Evolutionary conservation across 2,888 invertebrate species (phyloP).

Genomic region (Thecocarcelia acutangulata): DNA sequence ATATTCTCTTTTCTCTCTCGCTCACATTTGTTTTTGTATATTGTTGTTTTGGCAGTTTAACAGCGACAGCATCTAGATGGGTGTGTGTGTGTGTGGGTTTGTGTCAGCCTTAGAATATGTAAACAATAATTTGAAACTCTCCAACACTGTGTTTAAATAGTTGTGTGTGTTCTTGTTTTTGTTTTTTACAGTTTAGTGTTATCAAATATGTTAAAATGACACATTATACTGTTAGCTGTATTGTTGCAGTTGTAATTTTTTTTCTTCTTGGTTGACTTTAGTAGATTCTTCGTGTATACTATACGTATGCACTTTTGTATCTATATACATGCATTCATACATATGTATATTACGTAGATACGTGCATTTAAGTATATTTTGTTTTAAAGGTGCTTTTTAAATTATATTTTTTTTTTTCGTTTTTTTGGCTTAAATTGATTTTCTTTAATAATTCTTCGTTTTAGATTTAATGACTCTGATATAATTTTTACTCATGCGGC

Average conservation of each 20-base stretch:
- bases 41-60: conserved; percentile 40
- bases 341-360: no score
- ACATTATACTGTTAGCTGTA: conserved; percentile 57
- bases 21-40: conserved; percentile 7
- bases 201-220: conserved; percentile 41
- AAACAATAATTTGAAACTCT: conserved; percentile 32
- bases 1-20: not conserved
- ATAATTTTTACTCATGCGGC: not conserved
- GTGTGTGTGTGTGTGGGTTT: not conserved
- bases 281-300: conserved; percentile 25
- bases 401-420: conserved; percentile 14
- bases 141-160: conserved; percentile 19
- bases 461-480: no score
- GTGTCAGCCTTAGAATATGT: not conserved
- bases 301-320: not conserved
- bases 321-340: conserved; percentile 1
- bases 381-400: not conserved
- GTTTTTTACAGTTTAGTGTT: conserved; percentile 41
- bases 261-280: conserved; percentile 21
- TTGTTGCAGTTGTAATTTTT: conserved; percentile 27
- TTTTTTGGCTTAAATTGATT: conserved; percentile 31
- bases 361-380: not conserved
- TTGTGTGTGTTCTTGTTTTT: conserved; percentile 13
- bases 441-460: conserved; percentile 7
- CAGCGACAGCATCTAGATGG: conserved; percentile 8